Evolutionary conservation across 2,797 vertebrate genomes (phyloP).

Genomic region (Ctenochaetus hawaiiensis): DNA sequence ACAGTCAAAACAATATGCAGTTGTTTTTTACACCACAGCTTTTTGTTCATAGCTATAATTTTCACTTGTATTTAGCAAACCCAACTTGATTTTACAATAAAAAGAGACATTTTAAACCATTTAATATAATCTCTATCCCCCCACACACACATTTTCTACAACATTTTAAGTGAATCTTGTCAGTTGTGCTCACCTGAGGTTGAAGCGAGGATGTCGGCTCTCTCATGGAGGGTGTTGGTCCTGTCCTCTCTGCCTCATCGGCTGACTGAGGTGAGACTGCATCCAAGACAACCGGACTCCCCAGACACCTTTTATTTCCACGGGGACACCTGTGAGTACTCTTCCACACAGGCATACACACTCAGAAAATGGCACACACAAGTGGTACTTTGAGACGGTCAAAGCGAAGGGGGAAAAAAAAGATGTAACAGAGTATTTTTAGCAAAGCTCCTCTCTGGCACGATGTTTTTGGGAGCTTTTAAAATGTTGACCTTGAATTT

Average conservation of each 20-base stretch:
- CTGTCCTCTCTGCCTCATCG: conserved; percentile 49
- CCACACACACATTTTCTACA: background rate
- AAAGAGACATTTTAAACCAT: background rate
- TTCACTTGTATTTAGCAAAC: background rate
- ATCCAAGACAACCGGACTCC: conserved; percentile 80
- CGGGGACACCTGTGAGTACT: conserved; percentile 43
- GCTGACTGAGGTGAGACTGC: conserved; percentile 57
- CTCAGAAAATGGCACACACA: background rate
- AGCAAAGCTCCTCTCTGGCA: background rate
- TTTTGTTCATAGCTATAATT: background rate
- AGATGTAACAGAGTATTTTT: background rate
- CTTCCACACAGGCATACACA: conserved; percentile 11
- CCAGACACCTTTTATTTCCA: conserved; percentile 49
- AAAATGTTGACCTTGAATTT: background rate
- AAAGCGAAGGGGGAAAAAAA: background rate
- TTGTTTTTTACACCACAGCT: background rate
- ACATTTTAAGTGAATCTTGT: background rate
- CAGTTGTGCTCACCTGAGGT: conserved; percentile 59
- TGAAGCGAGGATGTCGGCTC: conserved; percentile 18
- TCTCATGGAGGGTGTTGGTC: conserved; percentile 58
- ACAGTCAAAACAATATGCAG: background rate
- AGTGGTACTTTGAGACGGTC: background rate
- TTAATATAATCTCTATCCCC: background rate
- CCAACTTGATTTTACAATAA: background rate
- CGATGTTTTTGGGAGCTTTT: background rate